These are phyloP conservation scores for Azemiops feae DNA, from an alignment of 2,113 vertebrate genomes.

Conservation along the genomic window DNA sequence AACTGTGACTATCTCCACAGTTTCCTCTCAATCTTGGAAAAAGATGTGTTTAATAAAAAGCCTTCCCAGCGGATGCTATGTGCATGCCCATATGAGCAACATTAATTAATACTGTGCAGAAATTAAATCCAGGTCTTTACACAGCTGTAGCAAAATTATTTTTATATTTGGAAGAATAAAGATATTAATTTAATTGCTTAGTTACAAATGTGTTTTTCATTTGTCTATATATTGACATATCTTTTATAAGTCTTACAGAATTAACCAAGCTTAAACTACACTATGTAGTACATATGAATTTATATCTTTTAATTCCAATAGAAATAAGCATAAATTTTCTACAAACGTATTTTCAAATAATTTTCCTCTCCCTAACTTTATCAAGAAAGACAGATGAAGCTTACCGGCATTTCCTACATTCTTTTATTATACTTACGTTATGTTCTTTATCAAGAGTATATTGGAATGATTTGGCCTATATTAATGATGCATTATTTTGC, in stretches of 20 bases:
- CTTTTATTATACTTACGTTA: not conserved
- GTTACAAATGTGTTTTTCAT: not conserved
- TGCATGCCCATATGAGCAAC: not conserved
- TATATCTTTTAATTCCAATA: not conserved
- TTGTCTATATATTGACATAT: not conserved
- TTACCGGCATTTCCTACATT: not conserved
- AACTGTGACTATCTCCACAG: not conserved
- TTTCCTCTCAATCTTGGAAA: not conserved
- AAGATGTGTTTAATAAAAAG: not conserved
- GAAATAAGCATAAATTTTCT: not conserved
- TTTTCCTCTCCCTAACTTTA: not conserved
- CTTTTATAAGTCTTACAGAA: not conserved
- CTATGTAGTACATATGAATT: not conserved
- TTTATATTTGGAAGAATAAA: not conserved
- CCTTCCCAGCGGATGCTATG: not conserved
- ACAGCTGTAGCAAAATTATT: not conserved
- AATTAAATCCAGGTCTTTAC: not conserved
- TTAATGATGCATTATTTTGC: not conserved
- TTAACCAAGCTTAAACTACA: not conserved
- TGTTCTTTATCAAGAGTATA: not conserved
- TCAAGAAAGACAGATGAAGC: not conserved
- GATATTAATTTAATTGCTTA: not conserved
- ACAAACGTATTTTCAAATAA: not conserved
- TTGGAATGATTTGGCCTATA: not conserved
- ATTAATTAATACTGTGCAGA: not conserved